Evolutionary conservation across 2,888 invertebrate genomes (phyloP).

Genomic region (Synanthedon myopaeformis): DNA sequence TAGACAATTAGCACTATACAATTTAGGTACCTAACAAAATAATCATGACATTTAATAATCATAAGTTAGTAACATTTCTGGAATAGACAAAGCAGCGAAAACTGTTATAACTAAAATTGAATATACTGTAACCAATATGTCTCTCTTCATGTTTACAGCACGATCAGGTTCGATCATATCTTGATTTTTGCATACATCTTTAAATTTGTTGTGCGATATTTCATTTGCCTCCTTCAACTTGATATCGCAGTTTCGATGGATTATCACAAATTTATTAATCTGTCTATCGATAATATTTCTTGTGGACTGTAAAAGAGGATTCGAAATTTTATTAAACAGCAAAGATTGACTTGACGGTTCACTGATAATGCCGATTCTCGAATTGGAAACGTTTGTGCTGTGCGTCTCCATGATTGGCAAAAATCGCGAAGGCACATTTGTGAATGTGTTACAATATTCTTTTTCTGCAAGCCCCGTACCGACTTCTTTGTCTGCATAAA

Average conservation of each 20-base stretch:
- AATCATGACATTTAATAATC: neutral
- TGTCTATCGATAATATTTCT: constrained; percentile 1
- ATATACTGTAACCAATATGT: constrained; percentile 53
- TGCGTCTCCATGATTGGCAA: constrained; percentile 19
- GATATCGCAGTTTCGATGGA: neutral
- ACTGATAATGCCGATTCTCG: constrained; percentile 22
- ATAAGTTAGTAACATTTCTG: constrained; percentile 21
- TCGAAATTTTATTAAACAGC: constrained; percentile 20
- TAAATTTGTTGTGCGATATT: neutral
- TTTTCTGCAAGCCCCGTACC: constrained; percentile 20
- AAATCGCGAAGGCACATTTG: constrained; percentile 31
- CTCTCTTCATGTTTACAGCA: constrained; percentile 45
- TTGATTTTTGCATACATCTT: neutral
- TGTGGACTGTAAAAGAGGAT: constrained; percentile 10
- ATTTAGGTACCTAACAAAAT: too few species aligned
- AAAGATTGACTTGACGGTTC: constrained; percentile 29
- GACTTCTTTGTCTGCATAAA: constrained; percentile 34
- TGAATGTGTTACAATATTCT: constrained; percentile 22
- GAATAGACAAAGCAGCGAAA: constrained; percentile 54
- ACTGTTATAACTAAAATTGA: constrained; percentile 54
- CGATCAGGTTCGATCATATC: constrained; percentile 19
- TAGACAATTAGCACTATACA: too few species aligned
- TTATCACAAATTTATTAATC: constrained; percentile 7
- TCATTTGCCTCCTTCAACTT: neutral
- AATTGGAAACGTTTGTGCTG: constrained; percentile 24